Conservation (phyloP, 2,797 vertebrate species). For the Liasis olivaceus region DNA sequence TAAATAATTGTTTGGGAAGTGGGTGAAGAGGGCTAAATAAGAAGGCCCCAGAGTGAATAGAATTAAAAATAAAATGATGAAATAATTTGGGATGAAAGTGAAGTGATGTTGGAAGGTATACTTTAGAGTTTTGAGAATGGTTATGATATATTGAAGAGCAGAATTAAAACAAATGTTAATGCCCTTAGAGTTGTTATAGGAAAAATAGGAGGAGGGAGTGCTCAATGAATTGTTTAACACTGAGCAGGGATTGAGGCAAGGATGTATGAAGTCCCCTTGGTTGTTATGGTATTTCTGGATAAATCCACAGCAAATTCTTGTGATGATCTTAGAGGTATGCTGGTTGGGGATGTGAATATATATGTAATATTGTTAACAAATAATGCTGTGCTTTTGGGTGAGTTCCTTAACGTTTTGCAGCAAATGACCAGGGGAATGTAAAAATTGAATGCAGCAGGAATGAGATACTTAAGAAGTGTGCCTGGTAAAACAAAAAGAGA, state of each 20-base stretch:
- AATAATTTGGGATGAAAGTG: background rate
- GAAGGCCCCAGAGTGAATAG: background rate
- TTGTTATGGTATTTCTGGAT: background rate
- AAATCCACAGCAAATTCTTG: background rate
- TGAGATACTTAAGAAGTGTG: background rate
- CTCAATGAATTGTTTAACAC: background rate
- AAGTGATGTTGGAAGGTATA: background rate
- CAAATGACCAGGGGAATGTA: background rate
- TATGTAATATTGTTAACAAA: background rate
- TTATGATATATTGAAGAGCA: background rate
- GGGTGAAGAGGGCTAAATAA: background rate
- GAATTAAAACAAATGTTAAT: background rate
- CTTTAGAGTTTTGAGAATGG: background rate
- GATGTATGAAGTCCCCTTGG: background rate
- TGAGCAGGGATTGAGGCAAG: background rate
- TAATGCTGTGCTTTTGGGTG: background rate
- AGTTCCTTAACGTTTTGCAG: background rate
- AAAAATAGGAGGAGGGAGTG: background rate
- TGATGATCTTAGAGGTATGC: background rate
- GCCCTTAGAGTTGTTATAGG: background rate
- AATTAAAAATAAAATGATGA: background rate
- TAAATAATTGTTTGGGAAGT: background rate
- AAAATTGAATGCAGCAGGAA: background rate
- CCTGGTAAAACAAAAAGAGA: background rate
- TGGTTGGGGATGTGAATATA: background rate